phyloP scores from a whole-genome alignment of 2,797 vertebrate genomes.

The Gymnothorax javanicus region DNA sequence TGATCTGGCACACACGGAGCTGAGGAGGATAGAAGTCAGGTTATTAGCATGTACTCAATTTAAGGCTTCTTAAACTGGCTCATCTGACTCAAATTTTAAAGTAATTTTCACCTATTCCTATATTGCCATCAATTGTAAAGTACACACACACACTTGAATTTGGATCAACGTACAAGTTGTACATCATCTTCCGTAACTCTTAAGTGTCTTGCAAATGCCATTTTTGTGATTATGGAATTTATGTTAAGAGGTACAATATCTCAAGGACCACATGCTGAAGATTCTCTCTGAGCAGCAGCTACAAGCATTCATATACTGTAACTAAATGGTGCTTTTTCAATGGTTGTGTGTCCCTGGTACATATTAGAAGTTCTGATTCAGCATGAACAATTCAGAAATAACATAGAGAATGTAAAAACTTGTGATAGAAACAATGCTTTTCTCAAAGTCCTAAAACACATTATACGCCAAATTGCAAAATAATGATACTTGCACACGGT shows the following conservation, averaged over 20 bases:
- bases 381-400: not conserved
- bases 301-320: no score
- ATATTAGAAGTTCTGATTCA: not conserved
- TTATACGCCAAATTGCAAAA: not conserved
- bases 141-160: not conserved
- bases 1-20: slow-evolving; percentile 63
- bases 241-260: no score
- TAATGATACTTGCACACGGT: not conserved
- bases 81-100: not conserved
- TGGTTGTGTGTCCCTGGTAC: not conserved
- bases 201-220: no score
- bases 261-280: no score
- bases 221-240: no score
- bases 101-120: not conserved
- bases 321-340: not conserved
- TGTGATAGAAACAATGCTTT: not conserved
- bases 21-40: slow-evolving; percentile 41
- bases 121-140: not conserved
- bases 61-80: not conserved
- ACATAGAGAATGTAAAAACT: not conserved
- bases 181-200: no score
- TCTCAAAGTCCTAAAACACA: not conserved
- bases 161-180: no score
- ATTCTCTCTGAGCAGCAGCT: no score
- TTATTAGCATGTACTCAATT: not conserved